A percentile compares a stretch with the other conserved stretches of the same genome.
Conservation (phyloP, 2,888 invertebrate species). For the Rhingia campestris region DNA sequence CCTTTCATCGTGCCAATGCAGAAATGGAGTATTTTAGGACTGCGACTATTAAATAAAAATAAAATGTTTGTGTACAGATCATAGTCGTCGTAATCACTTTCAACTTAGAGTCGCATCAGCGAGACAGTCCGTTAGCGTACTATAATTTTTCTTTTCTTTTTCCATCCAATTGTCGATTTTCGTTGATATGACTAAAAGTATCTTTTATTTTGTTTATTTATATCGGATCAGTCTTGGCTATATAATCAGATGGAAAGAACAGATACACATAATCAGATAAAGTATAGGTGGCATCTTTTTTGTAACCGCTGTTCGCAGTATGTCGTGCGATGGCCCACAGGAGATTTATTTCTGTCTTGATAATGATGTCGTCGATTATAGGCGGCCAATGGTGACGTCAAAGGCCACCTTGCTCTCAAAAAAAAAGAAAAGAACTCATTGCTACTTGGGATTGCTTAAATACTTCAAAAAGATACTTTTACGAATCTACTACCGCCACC, state of each 20-base stretch:
- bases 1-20: neutral
- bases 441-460: slow-evolving; percentile 34
- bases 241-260: neutral
- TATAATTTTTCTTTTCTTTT: slow-evolving; percentile 28
- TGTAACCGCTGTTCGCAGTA: slow-evolving; percentile 26
- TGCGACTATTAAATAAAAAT: neutral
- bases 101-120: neutral
- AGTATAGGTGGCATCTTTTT: slow-evolving; percentile 9
- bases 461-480: slow-evolving; percentile 47
- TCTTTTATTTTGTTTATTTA: slow-evolving; percentile 55
- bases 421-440: slow-evolving; percentile 58
- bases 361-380: slow-evolving; percentile 71
- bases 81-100: slow-evolving; percentile 16
- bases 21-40: neutral
- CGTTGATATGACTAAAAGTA: slow-evolving; percentile 32
- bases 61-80: neutral
- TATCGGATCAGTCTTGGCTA: slow-evolving; percentile 35
- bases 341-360: slow-evolving; percentile 70
- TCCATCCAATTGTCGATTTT: slow-evolving; percentile 12
- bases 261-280: neutral
- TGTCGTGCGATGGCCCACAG: slow-evolving; percentile 69
- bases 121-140: neutral
- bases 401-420: slow-evolving; percentile 77
- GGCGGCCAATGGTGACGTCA: slow-evolving; percentile 78
- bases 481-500: slow-evolving; percentile 21